These are phyloP conservation scores for Halcyon senegalensis DNA, from an alignment of 2,113 vertebrate genomes.

Conservation along the genomic window DNA sequence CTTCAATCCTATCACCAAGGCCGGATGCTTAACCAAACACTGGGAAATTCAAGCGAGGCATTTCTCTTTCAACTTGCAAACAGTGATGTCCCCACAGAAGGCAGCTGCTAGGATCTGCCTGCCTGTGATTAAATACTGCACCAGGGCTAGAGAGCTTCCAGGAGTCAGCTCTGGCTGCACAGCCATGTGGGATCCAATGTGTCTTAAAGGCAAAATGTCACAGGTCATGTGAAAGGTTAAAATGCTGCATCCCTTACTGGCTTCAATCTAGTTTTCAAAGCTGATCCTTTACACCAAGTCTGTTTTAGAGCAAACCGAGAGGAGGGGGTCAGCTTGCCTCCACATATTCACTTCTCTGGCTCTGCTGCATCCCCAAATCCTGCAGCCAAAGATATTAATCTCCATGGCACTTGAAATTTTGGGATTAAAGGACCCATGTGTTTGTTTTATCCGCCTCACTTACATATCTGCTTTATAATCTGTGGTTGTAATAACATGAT, in stretches of 20 bases:
- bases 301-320: not conserved
- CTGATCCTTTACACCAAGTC: not conserved
- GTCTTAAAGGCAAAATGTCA: not conserved
- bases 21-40: not conserved
- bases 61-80: slow-evolving; percentile 26
- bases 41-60: not conserved
- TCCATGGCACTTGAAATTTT: not conserved
- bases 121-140: not conserved
- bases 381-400: not conserved
- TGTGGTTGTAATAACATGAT: not conserved
- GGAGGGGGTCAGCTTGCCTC: not conserved
- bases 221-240: not conserved
- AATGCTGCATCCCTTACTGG: not conserved
- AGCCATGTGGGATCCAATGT: not conserved
- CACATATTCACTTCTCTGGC: not conserved
- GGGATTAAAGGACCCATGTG: not conserved
- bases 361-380: not conserved
- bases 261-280: not conserved
- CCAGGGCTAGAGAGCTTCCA: not conserved
- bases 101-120: not conserved
- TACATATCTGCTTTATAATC: not conserved
- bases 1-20: slow-evolving; percentile 8
- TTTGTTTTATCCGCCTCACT: not conserved
- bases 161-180: not conserved
- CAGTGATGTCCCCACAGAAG: not conserved